Evolutionary conservation across 2,888 invertebrate genomes (phyloP), one percentile per base, ranked within the genome.

Genomic region (Cheilosia variabilis): DNA sequence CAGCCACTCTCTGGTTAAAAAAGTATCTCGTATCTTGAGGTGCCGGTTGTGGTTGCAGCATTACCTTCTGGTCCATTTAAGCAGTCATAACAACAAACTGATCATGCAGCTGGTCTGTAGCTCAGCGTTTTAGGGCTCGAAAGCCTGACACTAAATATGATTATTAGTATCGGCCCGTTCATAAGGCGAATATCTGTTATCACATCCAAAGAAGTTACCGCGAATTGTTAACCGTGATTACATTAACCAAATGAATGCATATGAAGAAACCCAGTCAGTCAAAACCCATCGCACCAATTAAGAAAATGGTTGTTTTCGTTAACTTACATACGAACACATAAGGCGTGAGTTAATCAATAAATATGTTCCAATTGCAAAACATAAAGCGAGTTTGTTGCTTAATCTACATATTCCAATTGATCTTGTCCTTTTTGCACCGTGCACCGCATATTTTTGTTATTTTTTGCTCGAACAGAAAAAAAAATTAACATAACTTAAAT

Each of bases 291-390:
- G 47, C 66, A 41, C 66, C 60, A 66, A 79, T 79, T 72, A 79
- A 58, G 45, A 53, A 68, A 53, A 55, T 55, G 45, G 6, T 37
- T 50, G 31, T 47, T 47, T 47, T 52, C 17, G 15, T 22, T 24
- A 17, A 22, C 37, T 53, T 24, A n/a, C 19, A 53, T 41, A 17
- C n/a, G 19, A 41, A 47, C 52, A 62, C 62, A 55, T 22, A 31
- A 68, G 50, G 55, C 63, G 73, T 83, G 78, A 78, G 73, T 83
- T 62, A 78, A 78, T 78, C 82, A 82, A 72, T 73, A 78, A 78
- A 78, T 62, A 78, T 83, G 63, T 73, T 73, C 57, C 68, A 78
- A 78, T 63, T 78, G 47, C 63, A 73, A 62, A 34, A 63, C 57
- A 66, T 63, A 73, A 58, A 78, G 68, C 31, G 19, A 72, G 52